Conservation (phyloP, 2,888 invertebrate genomes). For the Harpalus rubripes region DNA sequence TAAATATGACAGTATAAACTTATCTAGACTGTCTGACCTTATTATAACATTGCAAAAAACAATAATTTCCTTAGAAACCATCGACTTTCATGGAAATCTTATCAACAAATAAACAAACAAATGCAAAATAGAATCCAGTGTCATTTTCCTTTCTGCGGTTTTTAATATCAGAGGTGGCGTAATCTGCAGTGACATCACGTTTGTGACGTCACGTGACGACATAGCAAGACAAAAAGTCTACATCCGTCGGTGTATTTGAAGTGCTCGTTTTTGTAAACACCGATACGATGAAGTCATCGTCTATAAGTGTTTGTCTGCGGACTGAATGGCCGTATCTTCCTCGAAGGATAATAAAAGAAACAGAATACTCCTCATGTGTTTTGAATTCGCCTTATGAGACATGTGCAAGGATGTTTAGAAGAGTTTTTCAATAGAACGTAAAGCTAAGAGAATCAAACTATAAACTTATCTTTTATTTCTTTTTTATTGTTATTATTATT, state of each 20-base stretch:
- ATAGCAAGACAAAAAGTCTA: constrained; percentile 28
- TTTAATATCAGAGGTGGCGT: constrained; percentile 24
- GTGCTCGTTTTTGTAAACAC: constrained; percentile 58
- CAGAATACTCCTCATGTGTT: constrained; percentile 1
- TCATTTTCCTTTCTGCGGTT: constrained; percentile 41
- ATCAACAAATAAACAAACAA: constrained; percentile 47
- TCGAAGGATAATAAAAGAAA: constrained; percentile 36
- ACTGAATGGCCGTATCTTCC: constrained; percentile 18
- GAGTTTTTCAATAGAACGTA: neutral
- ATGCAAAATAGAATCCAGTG: constrained; percentile 12
- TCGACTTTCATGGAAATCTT: constrained; percentile 20
- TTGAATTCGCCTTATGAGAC: constrained; percentile 8
- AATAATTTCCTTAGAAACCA: constrained; percentile 17
- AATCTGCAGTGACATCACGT: constrained; percentile 51
- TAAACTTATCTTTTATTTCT: constrained; percentile 9
- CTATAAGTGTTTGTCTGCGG: constrained; percentile 50
- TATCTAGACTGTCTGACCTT: neutral
- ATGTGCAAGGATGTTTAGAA: constrained; percentile 1
- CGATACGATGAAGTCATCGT: constrained; percentile 51
- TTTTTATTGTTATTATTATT: neutral
- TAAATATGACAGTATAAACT: constrained; percentile 2
- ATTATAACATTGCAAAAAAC: neutral
- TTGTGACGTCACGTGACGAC: constrained; percentile 39
- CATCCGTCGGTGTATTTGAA: constrained; percentile 45
- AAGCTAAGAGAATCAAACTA: neutral